Conservation (phyloP, 1,140 invertebrate genomes). For the Dreissena rostriformis region DNA sequence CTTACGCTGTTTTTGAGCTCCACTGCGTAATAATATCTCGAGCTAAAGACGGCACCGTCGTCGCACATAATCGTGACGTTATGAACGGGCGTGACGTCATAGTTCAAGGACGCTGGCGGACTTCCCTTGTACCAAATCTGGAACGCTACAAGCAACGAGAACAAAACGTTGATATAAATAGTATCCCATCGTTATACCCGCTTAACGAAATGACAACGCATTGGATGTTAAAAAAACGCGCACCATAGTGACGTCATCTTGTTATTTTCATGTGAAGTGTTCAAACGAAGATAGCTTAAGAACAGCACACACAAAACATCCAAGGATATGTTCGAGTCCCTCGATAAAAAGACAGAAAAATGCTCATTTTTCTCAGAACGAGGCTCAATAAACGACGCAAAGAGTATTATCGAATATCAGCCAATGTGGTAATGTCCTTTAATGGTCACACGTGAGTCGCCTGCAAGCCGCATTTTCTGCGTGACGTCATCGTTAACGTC, state of each 20-base stretch:
- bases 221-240: not conserved
- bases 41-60: conserved; percentile 3
- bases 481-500: too few relatives aligned
- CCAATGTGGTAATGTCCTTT: too few relatives aligned
- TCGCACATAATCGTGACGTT: conserved; percentile 11
- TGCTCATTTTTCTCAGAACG: too few relatives aligned
- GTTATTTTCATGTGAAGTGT: not conserved
- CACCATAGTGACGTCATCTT: not conserved
- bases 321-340: too few relatives aligned
- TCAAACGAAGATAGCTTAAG: not conserved
- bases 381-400: too few relatives aligned
- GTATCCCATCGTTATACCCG: not conserved
- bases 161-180: not conserved
- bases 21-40: not conserved
- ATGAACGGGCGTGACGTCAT: not conserved
- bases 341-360: too few relatives aligned
- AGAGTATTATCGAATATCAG: too few relatives aligned
- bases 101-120: conserved; percentile 20
- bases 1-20: conserved; percentile 18
- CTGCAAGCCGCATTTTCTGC: too few relatives aligned
- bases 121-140: conserved; percentile 18
- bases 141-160: conserved; percentile 24
- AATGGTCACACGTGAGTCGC: too few relatives aligned
- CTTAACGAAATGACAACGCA: not conserved
- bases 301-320: too few relatives aligned